Evolutionary conservation across 2,888 invertebrate species (phyloP), one percentile per base, ranked within the genome.

Genomic region (Drosophila pseudotakahashii): DNA sequence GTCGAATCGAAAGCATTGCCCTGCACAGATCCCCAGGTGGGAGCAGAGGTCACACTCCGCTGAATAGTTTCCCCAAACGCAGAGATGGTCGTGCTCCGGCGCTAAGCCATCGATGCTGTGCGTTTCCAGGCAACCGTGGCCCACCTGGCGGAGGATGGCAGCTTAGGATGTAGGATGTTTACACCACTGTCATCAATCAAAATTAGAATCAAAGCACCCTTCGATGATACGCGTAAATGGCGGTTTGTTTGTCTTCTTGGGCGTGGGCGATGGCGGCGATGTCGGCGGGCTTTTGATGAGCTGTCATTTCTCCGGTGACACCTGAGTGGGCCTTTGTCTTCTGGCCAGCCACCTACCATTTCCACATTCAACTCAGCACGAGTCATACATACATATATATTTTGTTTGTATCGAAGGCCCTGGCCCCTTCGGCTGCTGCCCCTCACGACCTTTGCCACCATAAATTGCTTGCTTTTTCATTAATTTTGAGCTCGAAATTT

Each of bases 101-200:
- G 16, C 3, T 48, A 34, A 26, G 52, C 11, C 26, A 14, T 0
- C 1, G 39, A 14, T 39, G 11, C 26, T 26, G 26, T 26, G 14
- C 2, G 52, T 52, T 52, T 11, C 52, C 52, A 4, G 39, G 52
- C 39, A 53, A 30, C 51, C 16, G 4, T 13, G 7, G 11, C 19
- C 14, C 48, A 11, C 13, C 13, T 23, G n/a, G 3, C 1, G 26
- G 32, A 16, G 26, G 32, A 16, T 19, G 37, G 6, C 23, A 10
- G 45, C 26, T 6, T 26, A 47, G 30, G 30, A 6, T 30, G 26
- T 30, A 2, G 30, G 7, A 30, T 30, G 14, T 30, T 10, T 10
- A n/a, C 60, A 66, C 54, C 70, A 36, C 23, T 30, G 59, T 82
- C 79, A 85, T 80, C 86, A 85, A 85, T 85, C 86, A 80, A 74